Evolutionary conservation across 1,140 invertebrate species (phyloP), one percentile per base, ranked within the genome.

Genomic region (Brachionus koreanus): DNA sequence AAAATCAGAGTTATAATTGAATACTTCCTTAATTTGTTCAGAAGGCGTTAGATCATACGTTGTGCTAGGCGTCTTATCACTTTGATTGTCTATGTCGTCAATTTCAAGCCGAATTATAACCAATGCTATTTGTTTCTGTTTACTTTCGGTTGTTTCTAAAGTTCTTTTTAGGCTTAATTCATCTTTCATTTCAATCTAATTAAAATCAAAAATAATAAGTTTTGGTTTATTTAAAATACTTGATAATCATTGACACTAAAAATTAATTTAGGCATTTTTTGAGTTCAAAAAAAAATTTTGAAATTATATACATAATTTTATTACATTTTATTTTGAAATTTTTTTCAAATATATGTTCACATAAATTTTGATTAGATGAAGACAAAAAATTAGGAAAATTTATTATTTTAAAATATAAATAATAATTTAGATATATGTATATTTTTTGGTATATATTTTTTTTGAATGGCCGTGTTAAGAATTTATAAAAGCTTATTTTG

Each of bases 171-270:
- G 37, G 37, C 19, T 69, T 69, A 69, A 33, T 69, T 69, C 65
- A 69, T 69, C 35, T 69, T 69, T 69, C 65, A 69, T 69, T 69
- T 69, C 65, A 69, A 69, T 69, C 35, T 39, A 57, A 57, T 23
- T 29, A 29, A 42, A 42, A 19, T 57, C 19, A 23, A 57, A 19
- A 16, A 7, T 19, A 6, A 29, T 29, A 49, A 49, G 0, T 13
- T 49, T 49, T 49, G 16, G 16, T n/a, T n/a, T 13, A 16, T 16
- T 49, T 57, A 19, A 57, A 57, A 57, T 57, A 57, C 49, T 19
- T 57, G 49, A 57, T 19, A 57, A 57, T 5, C 19, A 9, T 57
- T 57, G n/a, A 57, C n/a, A 57, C 5, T 19, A 57, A 19, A 10
- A 57, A 57, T 7, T 25, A 57, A 23, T 57, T 9, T 9, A 16